Percentiles rank a stretch among this genome's conserved stretches.
phyloP scores from a whole-genome alignment of 2,888 invertebrate species.

The Gisinianus flammeolus region DNA sequence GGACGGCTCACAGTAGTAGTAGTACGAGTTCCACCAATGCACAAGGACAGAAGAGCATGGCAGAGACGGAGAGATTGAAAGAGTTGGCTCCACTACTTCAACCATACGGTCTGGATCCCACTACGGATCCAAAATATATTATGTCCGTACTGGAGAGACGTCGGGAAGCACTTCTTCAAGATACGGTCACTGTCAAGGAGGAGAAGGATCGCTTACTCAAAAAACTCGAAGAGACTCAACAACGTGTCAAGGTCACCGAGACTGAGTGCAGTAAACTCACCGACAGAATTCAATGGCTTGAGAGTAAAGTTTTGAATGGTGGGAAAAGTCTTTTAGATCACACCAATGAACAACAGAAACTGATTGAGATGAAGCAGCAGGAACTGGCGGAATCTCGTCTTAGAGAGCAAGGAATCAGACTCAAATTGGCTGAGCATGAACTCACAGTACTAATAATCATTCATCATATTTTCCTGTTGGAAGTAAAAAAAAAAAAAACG shows the following conservation, averaged over 20 bases:
- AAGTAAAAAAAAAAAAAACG: too few relatives aligned
- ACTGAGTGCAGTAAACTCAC: slow-evolving; percentile 68
- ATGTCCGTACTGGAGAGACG: slow-evolving; percentile 55
- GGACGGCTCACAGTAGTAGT: slow-evolving; percentile 13
- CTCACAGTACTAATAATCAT: slow-evolving; percentile 67
- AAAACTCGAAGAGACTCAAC: slow-evolving; percentile 72
- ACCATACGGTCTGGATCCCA: slow-evolving; percentile 55
- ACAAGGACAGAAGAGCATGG: slow-evolving; percentile 34
- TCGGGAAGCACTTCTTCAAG: slow-evolving; percentile 58
- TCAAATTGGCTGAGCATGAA: slow-evolving; percentile 90
- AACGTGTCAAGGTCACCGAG: slow-evolving; percentile 63
- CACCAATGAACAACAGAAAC: slow-evolving; percentile 90
- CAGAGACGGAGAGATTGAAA: slow-evolving; percentile 52
- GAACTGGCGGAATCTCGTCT: slow-evolving; percentile 90
- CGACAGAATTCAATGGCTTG: slow-evolving; percentile 80
- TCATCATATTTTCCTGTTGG: neutral
- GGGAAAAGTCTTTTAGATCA: slow-evolving; percentile 94
- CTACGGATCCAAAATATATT: slow-evolving; percentile 56
- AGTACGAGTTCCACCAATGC: slow-evolving; percentile 11
- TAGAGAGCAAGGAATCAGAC: slow-evolving; percentile 84
- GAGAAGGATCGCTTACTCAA: slow-evolving; percentile 67
- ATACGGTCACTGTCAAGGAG: slow-evolving; percentile 64
- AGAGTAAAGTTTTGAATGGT: slow-evolving; percentile 92
- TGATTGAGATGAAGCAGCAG: slow-evolving; percentile 79
- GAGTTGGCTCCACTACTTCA: slow-evolving; percentile 53